These are phyloP conservation scores for Anoncus sp. DNA, from an alignment of 2,888 invertebrate genomes.

Conservation along the genomic window DNA sequence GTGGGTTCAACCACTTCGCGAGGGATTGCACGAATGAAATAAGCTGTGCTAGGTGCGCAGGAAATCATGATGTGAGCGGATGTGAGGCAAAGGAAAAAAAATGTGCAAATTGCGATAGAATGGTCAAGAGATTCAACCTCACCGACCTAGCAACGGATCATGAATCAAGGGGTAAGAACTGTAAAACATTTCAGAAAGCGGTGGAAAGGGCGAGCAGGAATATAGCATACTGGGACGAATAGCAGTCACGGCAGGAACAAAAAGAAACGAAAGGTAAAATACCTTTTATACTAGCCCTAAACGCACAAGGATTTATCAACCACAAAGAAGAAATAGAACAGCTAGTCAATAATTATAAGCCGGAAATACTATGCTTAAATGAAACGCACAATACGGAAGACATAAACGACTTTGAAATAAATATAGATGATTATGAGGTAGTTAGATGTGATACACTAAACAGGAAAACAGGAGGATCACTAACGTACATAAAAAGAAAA, in stretches of 20 bases:
- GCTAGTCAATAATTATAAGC: constrained; percentile 9
- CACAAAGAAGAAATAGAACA: constrained; percentile 36
- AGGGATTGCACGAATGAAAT: no score
- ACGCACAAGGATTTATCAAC: constrained; percentile 26
- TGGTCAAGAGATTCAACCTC: no score
- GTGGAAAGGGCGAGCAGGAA: background rate
- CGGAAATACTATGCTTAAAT: constrained; percentile 41
- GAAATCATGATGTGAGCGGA: no score
- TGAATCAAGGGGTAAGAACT: no score
- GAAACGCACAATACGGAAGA: constrained; percentile 40
- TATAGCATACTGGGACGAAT: constrained; percentile 12
- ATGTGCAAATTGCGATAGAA: no score
- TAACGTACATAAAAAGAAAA: constrained; percentile 20
- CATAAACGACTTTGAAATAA: constrained; percentile 36
- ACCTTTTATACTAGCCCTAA: constrained; percentile 4
- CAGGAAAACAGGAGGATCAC: constrained; percentile 28
- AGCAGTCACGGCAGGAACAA: constrained; percentile 4
- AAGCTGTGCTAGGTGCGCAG: no score
- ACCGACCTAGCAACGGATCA: no score
- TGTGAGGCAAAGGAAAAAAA: no score
- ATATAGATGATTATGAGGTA: constrained; percentile 18
- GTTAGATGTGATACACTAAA: constrained; percentile 19
- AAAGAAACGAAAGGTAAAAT: background rate
- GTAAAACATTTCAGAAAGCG: no score
- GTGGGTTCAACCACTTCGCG: no score